These are phyloP conservation scores for Epinephelus fuscoguttatus DNA, from an alignment of 2,113 vertebrate species.

Conservation along the genomic window DNA sequence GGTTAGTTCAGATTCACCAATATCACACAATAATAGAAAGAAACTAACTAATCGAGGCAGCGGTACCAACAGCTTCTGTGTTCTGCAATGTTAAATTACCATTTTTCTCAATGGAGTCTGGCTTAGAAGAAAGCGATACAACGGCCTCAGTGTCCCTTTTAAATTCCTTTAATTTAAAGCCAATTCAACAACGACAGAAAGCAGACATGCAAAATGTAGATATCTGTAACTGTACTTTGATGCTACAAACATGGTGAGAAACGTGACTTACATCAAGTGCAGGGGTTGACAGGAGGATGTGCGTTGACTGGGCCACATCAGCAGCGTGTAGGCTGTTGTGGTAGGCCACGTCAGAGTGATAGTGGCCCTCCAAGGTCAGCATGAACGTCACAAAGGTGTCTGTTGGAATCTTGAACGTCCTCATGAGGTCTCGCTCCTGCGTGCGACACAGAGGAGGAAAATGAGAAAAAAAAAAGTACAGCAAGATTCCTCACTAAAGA, in stretches of 20 bases:
- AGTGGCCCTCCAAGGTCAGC: slow-evolving; percentile 98
- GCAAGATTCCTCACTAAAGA: background rate
- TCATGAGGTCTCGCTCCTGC: slow-evolving; percentile 96
- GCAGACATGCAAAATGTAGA: too few relatives aligned
- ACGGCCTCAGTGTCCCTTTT: too few relatives aligned
- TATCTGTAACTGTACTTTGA: too few relatives aligned
- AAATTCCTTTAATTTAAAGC: too few relatives aligned
- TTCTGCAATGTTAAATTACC: too few relatives aligned
- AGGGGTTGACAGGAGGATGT: slow-evolving; percentile 95
- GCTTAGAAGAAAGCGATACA: too few relatives aligned
- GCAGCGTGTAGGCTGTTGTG: slow-evolving; percentile 99
- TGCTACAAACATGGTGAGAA: background rate
- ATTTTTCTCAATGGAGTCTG: too few relatives aligned
- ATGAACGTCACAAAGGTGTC: slow-evolving; percentile 98
- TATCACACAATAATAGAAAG: too few relatives aligned
- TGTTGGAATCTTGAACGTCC: slow-evolving; percentile 96
- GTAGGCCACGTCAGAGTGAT: slow-evolving; percentile 95
- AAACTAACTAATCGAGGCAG: too few relatives aligned
- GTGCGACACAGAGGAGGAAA: background rate
- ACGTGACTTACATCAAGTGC: slow-evolving; percentile 91
- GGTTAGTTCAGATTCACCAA: too few relatives aligned
- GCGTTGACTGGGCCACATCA: slow-evolving; percentile 97
- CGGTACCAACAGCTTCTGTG: too few relatives aligned
- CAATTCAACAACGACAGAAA: too few relatives aligned
- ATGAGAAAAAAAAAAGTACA: background rate